Percentiles rank a stretch among this genome's conserved stretches.
These are phyloP conservation scores for Epinephelus lanceolatus DNA, from an alignment of 2,113 vertebrate species.

Conservation along the genomic window DNA sequence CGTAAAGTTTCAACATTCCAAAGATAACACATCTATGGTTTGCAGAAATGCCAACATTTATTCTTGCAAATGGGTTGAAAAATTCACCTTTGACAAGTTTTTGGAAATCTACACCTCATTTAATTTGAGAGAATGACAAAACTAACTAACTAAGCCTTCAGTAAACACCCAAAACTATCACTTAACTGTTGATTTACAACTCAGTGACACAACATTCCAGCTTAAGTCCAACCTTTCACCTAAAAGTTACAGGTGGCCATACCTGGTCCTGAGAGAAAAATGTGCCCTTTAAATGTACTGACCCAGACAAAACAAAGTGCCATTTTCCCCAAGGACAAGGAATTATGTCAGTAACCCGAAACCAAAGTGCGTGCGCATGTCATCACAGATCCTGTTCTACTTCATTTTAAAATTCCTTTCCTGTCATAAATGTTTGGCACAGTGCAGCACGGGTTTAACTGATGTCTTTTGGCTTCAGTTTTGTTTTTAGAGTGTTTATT, in stretches of 20 bases:
- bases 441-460: neutral
- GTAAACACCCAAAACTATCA: neutral
- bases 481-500: neutral
- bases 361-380: neutral
- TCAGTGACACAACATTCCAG: neutral
- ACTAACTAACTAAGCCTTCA: neutral
- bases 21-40: too few species aligned
- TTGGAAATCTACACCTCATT: neutral
- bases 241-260: neutral
- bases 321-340: neutral
- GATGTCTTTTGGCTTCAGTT: neutral
- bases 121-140: neutral
- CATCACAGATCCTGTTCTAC: constrained; percentile 31
- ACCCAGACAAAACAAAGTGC: neutral
- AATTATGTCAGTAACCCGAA: neutral
- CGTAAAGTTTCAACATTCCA: too few species aligned
- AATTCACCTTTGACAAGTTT: neutral
- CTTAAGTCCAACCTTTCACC: neutral
- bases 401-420: constrained; percentile 40
- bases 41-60: too few species aligned
- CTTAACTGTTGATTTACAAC: neutral
- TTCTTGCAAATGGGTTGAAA: too few species aligned
- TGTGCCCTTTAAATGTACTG: too few species aligned
- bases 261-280: neutral
- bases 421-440: neutral